Percentiles rank a stretch among this genome's conserved stretches.
phyloP scores from a whole-genome alignment of 2,797 vertebrate genomes.

The Pseudochromis fuscus region DNA sequence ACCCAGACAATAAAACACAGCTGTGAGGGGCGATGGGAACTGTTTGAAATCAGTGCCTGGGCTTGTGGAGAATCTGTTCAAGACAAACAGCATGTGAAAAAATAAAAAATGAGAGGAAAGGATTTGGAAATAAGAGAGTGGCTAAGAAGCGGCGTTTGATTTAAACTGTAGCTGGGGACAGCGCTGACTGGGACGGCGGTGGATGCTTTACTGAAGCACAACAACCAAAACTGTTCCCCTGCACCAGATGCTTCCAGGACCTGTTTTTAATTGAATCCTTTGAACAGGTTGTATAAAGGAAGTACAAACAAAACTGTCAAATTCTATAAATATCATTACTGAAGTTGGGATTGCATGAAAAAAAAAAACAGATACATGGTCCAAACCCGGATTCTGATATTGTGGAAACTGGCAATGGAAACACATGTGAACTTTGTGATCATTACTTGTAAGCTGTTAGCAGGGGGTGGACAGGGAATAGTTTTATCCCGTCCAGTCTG shows the following conservation, averaged over 20 bases:
- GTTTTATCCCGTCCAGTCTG: slow-evolving; percentile 40
- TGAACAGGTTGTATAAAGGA: slow-evolving; percentile 75
- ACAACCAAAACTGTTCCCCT: slow-evolving; percentile 59
- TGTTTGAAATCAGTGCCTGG: slow-evolving; percentile 77
- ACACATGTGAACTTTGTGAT: slow-evolving; percentile 43
- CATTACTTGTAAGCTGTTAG: slow-evolving; percentile 47
- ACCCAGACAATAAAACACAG: slow-evolving; percentile 83
- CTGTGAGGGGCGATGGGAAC: slow-evolving; percentile 74
- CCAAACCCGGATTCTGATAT: slow-evolving; percentile 44
- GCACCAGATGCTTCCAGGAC: slow-evolving; percentile 62
- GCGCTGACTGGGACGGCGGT: slow-evolving; percentile 48
- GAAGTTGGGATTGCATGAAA: slow-evolving; percentile 36
- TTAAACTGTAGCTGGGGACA: slow-evolving; percentile 62
- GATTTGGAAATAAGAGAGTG: slow-evolving; percentile 50
- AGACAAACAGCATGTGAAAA: slow-evolving; percentile 61
- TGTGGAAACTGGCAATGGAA: slow-evolving; percentile 44
- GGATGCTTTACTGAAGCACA: slow-evolving; percentile 56
- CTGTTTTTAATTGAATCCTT: slow-evolving; percentile 64
- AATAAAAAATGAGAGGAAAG: slow-evolving; percentile 25
- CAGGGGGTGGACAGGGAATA: slow-evolving; percentile 40
- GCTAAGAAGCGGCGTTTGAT: slow-evolving; percentile 61
- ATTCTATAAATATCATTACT: slow-evolving; percentile 65
- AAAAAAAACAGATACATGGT: slow-evolving; percentile 25
- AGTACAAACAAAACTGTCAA: slow-evolving; percentile 69
- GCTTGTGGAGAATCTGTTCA: slow-evolving; percentile 65